These are phyloP conservation scores for Pholis gunnellus DNA, from an alignment of 2,113 vertebrate genomes.

Conservation along the genomic window DNA sequence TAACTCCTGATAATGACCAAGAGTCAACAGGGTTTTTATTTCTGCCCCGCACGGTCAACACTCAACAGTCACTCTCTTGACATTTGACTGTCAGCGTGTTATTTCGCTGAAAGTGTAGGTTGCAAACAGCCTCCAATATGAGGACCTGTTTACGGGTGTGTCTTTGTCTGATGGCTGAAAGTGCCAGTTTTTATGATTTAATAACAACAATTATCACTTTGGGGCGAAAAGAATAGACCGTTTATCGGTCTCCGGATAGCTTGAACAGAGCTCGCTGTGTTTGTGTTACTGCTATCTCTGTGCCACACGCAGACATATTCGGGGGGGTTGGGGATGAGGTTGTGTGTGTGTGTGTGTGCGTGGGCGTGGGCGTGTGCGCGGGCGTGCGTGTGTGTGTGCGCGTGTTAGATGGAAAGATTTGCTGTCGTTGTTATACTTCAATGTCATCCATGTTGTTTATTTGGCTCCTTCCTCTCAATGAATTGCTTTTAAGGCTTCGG, in stretches of 20 bases:
- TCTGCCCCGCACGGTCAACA: constrained; percentile 11
- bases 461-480: constrained; percentile 33
- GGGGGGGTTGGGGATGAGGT: not conserved
- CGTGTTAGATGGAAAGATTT: constrained; percentile 23
- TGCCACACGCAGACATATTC: constrained; percentile 27
- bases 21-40: constrained; percentile 24
- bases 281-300: constrained; percentile 46
- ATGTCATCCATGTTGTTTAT: constrained; percentile 7
- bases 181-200: constrained; percentile 59
- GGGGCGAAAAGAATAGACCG: constrained; percentile 5
- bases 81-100: constrained; percentile 19
- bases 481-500: constrained; percentile 21
- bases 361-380: not conserved
- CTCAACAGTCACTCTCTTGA: constrained; percentile 34
- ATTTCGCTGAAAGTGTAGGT: not conserved
- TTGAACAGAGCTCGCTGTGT: constrained; percentile 45
- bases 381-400: not conserved
- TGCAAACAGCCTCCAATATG: not conserved
- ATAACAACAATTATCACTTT: constrained; percentile 55
- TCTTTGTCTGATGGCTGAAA: constrained; percentile 41
- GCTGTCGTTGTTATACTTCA: constrained; percentile 28
- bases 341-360: not conserved
- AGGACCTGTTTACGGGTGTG: constrained; percentile 2
- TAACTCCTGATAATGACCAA: constrained; percentile 53
- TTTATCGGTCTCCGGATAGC: constrained; percentile 37